Percentiles rank a stretch among this genome's conserved stretches.
Evolutionary conservation across 2,888 invertebrate genomes (phyloP).

Genomic region (Chrysotoxum bicinctum): DNA sequence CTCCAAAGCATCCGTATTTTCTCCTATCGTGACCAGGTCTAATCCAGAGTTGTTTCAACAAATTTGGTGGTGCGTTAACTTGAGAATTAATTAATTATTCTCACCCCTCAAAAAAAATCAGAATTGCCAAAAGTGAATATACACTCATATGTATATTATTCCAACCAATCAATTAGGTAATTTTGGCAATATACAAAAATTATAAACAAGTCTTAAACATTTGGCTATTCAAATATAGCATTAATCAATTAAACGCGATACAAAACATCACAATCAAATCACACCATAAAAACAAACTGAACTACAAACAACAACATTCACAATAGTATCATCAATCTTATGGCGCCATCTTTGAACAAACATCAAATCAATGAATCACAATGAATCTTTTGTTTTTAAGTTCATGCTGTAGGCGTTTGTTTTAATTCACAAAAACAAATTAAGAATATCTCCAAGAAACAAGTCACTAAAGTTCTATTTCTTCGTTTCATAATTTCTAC

Average conservation of each 20-base stretch:
- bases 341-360: background rate
- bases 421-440: background rate
- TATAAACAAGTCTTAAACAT: background rate
- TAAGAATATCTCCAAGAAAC: background rate
- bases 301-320: background rate
- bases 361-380: conserved; percentile 19
- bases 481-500: background rate
- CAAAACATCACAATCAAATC: background rate
- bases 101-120: background rate
- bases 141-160: background rate
- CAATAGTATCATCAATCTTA: background rate
- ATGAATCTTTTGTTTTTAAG: background rate
- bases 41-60: no score
- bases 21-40: no score
- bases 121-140: no score
- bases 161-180: no score
- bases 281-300: background rate
- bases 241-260: background rate
- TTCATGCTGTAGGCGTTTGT: background rate
- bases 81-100: no score
- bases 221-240: background rate
- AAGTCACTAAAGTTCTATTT: background rate
- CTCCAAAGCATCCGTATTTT: no score
- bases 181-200: background rate
- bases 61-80: no score